Evolutionary conservation across 2,113 vertebrate species (phyloP).

Genomic region (Glareola pratincola): DNA sequence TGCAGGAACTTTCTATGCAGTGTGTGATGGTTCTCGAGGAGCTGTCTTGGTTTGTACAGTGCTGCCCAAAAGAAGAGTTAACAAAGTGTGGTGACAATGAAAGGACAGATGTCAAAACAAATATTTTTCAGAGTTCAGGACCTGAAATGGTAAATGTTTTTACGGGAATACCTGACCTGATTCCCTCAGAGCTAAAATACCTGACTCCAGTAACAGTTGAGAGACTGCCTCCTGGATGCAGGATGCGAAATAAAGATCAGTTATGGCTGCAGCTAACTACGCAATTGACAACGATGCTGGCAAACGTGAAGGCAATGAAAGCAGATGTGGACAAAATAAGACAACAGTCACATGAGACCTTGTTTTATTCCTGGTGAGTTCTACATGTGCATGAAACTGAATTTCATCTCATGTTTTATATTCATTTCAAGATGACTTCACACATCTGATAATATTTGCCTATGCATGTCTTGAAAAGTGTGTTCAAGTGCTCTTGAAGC

Average conservation of each 20-base stretch:
- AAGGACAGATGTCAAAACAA: background rate
- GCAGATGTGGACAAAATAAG: slow-evolving; percentile 75
- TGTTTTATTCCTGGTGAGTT: slow-evolving; percentile 88
- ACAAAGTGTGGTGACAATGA: background rate
- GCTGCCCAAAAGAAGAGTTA: slow-evolving; percentile 80
- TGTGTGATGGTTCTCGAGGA: slow-evolving; percentile 83
- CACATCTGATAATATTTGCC: background rate
- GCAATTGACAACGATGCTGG: slow-evolving; percentile 64
- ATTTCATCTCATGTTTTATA: background rate
- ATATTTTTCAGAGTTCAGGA: background rate
- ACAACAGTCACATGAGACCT: slow-evolving; percentile 68
- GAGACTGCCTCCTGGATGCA: slow-evolving; percentile 80
- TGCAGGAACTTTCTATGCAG: slow-evolving; percentile 81
- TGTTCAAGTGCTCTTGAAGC: background rate
- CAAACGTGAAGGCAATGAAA: slow-evolving; percentile 73
- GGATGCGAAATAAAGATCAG: slow-evolving; percentile 79
- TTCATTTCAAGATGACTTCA: too few species aligned
- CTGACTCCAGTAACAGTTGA: slow-evolving; percentile 80
- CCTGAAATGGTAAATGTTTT: background rate
- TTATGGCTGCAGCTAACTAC: slow-evolving; percentile 77
- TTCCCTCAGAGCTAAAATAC: slow-evolving; percentile 70
- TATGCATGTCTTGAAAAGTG: background rate
- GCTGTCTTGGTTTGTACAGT: slow-evolving; percentile 85
- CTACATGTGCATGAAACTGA: background rate
- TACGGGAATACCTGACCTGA: background rate